Base-by-base conservation (phyloP, 2,797 vertebrate genomes). In the Argya squamiceps region DNA sequence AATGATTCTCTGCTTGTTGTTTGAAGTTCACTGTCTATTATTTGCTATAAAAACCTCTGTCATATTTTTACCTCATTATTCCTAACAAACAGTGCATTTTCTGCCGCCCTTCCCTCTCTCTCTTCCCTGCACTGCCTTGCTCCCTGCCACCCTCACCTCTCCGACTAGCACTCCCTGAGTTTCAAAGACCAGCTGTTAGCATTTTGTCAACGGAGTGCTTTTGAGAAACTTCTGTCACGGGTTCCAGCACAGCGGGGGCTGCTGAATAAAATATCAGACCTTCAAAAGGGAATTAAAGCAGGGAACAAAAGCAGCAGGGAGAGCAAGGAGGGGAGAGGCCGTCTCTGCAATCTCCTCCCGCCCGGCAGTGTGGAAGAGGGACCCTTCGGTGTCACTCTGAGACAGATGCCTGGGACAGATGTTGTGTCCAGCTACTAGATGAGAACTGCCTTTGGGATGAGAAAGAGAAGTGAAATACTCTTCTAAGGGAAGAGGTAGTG, bases 41-140 rank as follows among this genome's bases (percentile, higher is more conserved):
- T 98, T 98, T 96, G 97, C 96, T 97, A 98, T 98, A 98, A 98
- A 98, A 98, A 93, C 97, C 97, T 97, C 96, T 98, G 97, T 97
- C 97, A 97, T 97, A 96, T 98, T 97, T 98, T 98, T 97, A 87
- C 97, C 97, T 98, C 98, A 98, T 98, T 98, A 98, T 98, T 97
- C 92, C 97, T 96, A 98, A 97, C 97, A 98, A 98, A 98, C 96
- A 97, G 97, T 78, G 65, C 86, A 90, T 97, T 98, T 98, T 84
- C 76, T 94, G 78, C 50, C 29, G 43, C 20, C 62, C 68, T 68
- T 69, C 69, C 18, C 46, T 80, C 81, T 87, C 88, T 26, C 44
- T 59, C 17, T 41, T 34, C 77, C 53, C 74, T 73, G 80, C 81
- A 92, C 89, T 58, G 56, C 95, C 62, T 63, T 20, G 19, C 94